These are phyloP conservation scores for Eleutherodactylus coqui DNA, from an alignment of 2,797 vertebrate species.

Conservation along the genomic window DNA sequence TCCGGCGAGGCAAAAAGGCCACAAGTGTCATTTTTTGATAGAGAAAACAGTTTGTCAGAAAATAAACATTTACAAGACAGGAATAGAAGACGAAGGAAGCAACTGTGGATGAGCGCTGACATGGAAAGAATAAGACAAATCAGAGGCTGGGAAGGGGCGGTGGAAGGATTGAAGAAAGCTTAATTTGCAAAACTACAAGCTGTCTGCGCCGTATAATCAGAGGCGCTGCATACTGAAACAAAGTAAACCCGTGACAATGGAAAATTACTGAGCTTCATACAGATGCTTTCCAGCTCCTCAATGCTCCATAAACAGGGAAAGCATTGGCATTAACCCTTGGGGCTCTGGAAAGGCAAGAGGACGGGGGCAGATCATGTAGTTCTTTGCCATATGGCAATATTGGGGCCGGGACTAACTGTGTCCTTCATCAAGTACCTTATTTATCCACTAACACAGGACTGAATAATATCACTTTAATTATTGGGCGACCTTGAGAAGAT, in stretches of 20 bases:
- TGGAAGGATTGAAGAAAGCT: slow-evolving; percentile 40
- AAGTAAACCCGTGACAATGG: background rate
- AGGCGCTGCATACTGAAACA: background rate
- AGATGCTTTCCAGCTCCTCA: background rate
- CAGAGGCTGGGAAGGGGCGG: slow-evolving; percentile 26
- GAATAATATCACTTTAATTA: background rate
- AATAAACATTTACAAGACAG: slow-evolving; percentile 31
- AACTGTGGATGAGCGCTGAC: slow-evolving; percentile 25
- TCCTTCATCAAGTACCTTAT: background rate
- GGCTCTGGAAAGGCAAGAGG: background rate
- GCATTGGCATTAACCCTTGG: slow-evolving; percentile 26
- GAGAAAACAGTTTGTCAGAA: slow-evolving; percentile 42
- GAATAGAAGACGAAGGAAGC: slow-evolving; percentile 53
- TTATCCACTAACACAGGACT: background rate
- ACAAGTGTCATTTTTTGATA: slow-evolving; percentile 6
- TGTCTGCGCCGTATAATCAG: slow-evolving; percentile 45
- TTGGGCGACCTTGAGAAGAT: background rate
- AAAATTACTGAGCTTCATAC: slow-evolving; percentile 17
- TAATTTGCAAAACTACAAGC: slow-evolving; percentile 46
- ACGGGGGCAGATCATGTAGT: background rate
- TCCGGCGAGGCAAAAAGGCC: background rate
- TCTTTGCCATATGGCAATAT: background rate
- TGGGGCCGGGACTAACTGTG: background rate
- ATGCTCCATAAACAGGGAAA: background rate
- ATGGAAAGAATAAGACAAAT: slow-evolving; percentile 51